Evolutionary conservation across 1,140 invertebrate species (phyloP), one percentile per base, ranked within the genome.

Genomic region (Nasonia vitripennis): DNA sequence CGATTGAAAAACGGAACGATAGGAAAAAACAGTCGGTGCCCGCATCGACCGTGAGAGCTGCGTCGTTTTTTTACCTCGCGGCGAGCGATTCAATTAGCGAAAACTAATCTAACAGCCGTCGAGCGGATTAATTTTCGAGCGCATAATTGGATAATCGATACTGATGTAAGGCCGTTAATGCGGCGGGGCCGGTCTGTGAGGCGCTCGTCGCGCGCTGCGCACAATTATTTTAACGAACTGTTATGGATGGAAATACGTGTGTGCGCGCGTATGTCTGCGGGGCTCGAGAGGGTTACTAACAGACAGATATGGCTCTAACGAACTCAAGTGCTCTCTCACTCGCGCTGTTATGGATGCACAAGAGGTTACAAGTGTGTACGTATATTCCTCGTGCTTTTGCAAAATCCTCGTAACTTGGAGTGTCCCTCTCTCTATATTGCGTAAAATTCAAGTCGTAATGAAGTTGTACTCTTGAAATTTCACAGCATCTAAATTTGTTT

Each of bases 121-220:
- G 34, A 37, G 7, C 37, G 62, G 67, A 84, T 78, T 80, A 85
- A 85, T 85, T 85, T 85, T 85, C 77, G n/a, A 62, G 31, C 14
- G 20, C n/a, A 48, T 80, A 80, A 85, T 85, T 23, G 80, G 23
- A 70, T 87, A 88, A 88, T 86, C 86, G 51, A 82, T 87, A 87
- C 78, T 67, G 81, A 86, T 87, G 84, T 74, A 74, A 78, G 55
- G 41, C 14, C 74, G 73, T 77, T 67, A 78, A 78, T 78, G 77
- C 83, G 70, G 86, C 83, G 75, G 86, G 70, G 86, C 55, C 77
- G 41, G 41, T 45, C 41, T 9, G 6, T 0, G 5, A 9, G 34
- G 5, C 34, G 34, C 34, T 37, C 34, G 4, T 37, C 41, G 41
- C 41, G 6, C 41, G 7, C 41, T 1, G 6, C 41, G 41, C 9